Evolutionary conservation across 2,888 invertebrate genomes (phyloP).

Genomic region (Drosophila birchii): DNA sequence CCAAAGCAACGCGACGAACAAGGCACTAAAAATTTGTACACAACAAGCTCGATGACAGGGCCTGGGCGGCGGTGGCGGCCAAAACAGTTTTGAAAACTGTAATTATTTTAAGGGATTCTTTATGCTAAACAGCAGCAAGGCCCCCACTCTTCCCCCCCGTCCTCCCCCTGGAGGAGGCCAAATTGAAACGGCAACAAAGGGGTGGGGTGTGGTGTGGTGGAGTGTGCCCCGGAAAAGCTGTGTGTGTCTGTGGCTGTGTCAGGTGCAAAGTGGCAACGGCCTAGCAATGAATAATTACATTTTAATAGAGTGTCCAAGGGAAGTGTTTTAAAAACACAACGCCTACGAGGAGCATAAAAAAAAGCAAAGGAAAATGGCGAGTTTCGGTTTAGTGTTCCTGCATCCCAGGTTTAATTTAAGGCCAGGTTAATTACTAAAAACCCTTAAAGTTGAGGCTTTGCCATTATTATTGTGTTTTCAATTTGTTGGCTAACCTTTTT

Average conservation of each 20-base stretch:
- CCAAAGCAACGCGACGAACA: slow-evolving; percentile 58
- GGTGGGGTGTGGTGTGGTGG: slow-evolving; percentile 4
- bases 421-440: not conserved
- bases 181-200: slow-evolving; percentile 54
- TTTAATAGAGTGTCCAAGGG: slow-evolving; percentile 76
- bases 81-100: slow-evolving; percentile 67
- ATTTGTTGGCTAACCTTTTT: slow-evolving; percentile 13
- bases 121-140: slow-evolving; percentile 70
- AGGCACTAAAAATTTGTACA: slow-evolving; percentile 68
- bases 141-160: not conserved
- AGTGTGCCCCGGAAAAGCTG: slow-evolving; percentile 1
- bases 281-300: slow-evolving; percentile 81
- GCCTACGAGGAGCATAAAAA: slow-evolving; percentile 6
- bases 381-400: not conserved
- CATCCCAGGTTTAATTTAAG: not conserved
- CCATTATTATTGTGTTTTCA: slow-evolving; percentile 7
- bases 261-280: slow-evolving; percentile 73
- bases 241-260: slow-evolving; percentile 28
- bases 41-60: slow-evolving; percentile 41
- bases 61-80: not conserved
- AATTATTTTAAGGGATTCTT: slow-evolving; percentile 81
- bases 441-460: not conserved
- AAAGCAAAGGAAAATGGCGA: not conserved
- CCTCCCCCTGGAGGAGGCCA: slow-evolving; percentile 31
- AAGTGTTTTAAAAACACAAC: slow-evolving; percentile 70